phyloP scores from a whole-genome alignment of 2,888 invertebrate species.

The Agriopis aurantiaria region DNA sequence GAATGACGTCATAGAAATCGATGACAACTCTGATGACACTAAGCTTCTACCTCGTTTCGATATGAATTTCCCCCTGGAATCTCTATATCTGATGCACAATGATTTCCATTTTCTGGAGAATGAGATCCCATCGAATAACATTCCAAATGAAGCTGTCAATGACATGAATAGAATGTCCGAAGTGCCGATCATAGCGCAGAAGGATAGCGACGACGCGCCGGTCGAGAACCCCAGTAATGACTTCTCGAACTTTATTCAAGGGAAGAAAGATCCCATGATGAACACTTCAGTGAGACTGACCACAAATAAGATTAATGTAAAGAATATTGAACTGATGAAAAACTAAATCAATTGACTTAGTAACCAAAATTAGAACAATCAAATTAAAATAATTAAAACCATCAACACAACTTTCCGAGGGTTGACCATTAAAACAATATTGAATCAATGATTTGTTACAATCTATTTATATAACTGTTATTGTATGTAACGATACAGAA shows the following conservation, averaged over 20 bases:
- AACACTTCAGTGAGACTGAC: conserved; percentile 74
- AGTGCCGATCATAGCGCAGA: conserved; percentile 70
- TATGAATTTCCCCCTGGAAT: conserved; percentile 78
- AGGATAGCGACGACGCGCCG: conserved; percentile 62
- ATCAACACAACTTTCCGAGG: no score
- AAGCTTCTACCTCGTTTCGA: conserved; percentile 77
- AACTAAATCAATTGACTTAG: conserved; percentile 57
- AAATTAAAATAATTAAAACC: no score
- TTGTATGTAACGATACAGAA: conserved; percentile 35
- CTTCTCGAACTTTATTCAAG: conserved; percentile 72
- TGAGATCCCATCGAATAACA: conserved; percentile 64
- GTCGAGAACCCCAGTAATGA: conserved; percentile 61
- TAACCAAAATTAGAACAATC: neutral
- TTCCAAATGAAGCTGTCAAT: conserved; percentile 61
- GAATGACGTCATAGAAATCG: conserved; percentile 80
- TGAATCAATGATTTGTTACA: conserved; percentile 17
- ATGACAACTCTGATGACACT: conserved; percentile 81
- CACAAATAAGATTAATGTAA: conserved; percentile 81
- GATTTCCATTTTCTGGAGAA: conserved; percentile 80
- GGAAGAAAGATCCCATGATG: conserved; percentile 82
- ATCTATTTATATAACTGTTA: conserved; percentile 55
- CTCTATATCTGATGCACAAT: conserved; percentile 78
- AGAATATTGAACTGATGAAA: conserved; percentile 83
- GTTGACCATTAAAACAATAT: neutral
- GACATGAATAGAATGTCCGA: conserved; percentile 74